Conservation (phyloP, 2,888 invertebrate genomes). For the Lasioglossum morio region DNA sequence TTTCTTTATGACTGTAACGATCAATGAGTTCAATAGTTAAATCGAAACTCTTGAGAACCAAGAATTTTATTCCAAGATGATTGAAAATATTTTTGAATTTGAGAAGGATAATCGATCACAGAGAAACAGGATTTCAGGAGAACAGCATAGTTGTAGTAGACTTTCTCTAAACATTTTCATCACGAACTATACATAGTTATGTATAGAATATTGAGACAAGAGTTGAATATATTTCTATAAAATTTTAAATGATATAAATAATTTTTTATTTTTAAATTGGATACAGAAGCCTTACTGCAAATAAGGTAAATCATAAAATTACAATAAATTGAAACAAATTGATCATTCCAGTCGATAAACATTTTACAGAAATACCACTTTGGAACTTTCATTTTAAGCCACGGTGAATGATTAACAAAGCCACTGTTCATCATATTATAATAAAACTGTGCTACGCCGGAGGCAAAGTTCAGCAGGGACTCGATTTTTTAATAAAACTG, state of each 20-base stretch:
- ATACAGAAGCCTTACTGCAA: not conserved
- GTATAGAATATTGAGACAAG: not conserved
- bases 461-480: not conserved
- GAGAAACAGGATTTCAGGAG: not conserved
- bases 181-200: too few species aligned
- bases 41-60: too few species aligned
- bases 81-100: not conserved
- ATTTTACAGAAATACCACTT: not conserved
- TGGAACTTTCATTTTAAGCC: not conserved
- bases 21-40: not conserved
- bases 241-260: not conserved
- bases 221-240: not conserved
- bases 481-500: conserved; percentile 11
- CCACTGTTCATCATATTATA: not conserved
- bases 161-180: not conserved
- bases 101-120: not conserved
- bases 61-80: not conserved
- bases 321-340: not conserved
- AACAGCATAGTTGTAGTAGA: too few species aligned
- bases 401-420: not conserved
- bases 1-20: not conserved
- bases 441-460: not conserved
- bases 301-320: not conserved
- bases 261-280: not conserved
- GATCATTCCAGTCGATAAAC: not conserved